Percentiles rank a stretch among this genome's conserved stretches.
Conservation (phyloP, 2,797 vertebrate species). For the Helostoma temminkii region DNA sequence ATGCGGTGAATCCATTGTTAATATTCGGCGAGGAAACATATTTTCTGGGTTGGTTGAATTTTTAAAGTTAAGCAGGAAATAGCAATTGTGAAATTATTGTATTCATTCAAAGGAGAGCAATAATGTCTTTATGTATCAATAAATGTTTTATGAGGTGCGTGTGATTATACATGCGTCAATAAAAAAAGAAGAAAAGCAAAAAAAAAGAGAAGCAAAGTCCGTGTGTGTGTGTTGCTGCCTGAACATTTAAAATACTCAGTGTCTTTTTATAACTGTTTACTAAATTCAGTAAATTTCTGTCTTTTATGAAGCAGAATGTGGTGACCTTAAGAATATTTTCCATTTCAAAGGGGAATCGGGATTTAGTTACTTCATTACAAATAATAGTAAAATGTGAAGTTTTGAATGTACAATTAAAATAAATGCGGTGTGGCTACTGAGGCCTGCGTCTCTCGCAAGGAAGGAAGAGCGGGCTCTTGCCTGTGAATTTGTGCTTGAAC, state of each 20-base stretch:
- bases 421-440: slow-evolving; percentile 8
- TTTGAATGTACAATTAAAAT: background rate
- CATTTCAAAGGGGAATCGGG: background rate
- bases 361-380: background rate
- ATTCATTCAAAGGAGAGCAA: slow-evolving; percentile 91
- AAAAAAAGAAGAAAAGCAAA: slow-evolving; percentile 84
- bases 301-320: background rate
- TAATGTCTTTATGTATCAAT: slow-evolving; percentile 98
- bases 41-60: slow-evolving; percentile 63
- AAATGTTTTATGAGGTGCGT: slow-evolving; percentile 99
- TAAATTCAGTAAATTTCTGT: background rate
- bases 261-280: background rate
- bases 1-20: slow-evolving; percentile 72
- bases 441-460: slow-evolving; percentile 19
- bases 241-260: slow-evolving; percentile 3
- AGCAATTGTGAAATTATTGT: slow-evolving; percentile 80
- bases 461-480: slow-evolving; percentile 16
- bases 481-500: slow-evolving; percentile 53
- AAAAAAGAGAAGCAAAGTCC: slow-evolving; percentile 68
- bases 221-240: slow-evolving; percentile 62
- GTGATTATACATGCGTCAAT: slow-evolving; percentile 98
- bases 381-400: background rate
- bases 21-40: slow-evolving; percentile 70
- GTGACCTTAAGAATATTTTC: slow-evolving; percentile 6
- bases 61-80: slow-evolving; percentile 62